phyloP scores from a whole-genome alignment of 1,140 invertebrate genomes.

The Diabrotica undecimpunctata region DNA sequence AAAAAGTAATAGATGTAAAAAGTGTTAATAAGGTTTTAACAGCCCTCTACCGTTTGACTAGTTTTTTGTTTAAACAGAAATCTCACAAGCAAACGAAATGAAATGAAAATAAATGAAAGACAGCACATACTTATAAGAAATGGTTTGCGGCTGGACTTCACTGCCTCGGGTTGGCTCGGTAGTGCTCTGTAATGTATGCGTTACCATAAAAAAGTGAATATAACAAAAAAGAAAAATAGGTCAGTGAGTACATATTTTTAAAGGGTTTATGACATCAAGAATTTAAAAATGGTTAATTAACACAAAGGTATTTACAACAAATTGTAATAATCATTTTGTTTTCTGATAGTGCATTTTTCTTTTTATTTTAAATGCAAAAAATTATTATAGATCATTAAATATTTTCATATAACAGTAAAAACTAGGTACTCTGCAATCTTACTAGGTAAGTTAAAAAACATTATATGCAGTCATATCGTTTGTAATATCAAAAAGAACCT shows the following conservation, averaged over 20 bases:
- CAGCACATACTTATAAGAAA: slow-evolving; percentile 41
- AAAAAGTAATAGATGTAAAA: background rate
- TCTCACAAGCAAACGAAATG: background rate
- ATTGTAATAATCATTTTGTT: no score
- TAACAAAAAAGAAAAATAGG: slow-evolving; percentile 19
- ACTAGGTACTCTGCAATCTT: no score
- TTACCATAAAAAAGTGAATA: slow-evolving; percentile 39
- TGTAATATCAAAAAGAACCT: no score
- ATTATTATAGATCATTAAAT: no score
- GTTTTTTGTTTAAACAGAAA: slow-evolving; percentile 3
- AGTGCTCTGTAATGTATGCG: slow-evolving; percentile 47
- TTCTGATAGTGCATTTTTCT: no score
- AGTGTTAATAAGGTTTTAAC: background rate
- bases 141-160: slow-evolving; percentile 34
- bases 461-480: no score
- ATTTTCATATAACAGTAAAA: no score
- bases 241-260: background rate
- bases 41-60: background rate
- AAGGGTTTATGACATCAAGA: no score
- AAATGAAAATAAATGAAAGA: slow-evolving; percentile 30
- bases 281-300: no score
- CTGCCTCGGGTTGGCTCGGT: slow-evolving; percentile 38
- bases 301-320: no score
- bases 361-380: no score
- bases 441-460: no score